Evolutionary conservation across 2,113 vertebrate species (phyloP).

Genomic region (Ictalurus furcatus): DNA sequence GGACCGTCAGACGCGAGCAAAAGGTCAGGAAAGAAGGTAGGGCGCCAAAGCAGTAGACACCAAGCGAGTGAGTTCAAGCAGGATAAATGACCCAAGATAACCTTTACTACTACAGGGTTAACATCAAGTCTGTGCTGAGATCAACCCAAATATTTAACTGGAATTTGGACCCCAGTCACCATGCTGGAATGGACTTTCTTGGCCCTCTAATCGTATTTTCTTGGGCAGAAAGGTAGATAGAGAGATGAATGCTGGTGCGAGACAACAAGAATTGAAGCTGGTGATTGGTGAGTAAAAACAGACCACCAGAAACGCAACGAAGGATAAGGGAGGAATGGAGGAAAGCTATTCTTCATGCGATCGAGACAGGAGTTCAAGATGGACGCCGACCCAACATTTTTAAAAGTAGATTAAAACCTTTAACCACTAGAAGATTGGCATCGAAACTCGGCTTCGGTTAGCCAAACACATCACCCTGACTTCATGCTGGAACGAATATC

Average conservation of each 20-base stretch:
- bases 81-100: neutral
- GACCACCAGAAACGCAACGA: neutral
- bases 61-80: neutral
- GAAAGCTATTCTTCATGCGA: neutral
- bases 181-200: neutral
- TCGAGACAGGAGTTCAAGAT: neutral
- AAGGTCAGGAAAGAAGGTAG: conserved; percentile 15
- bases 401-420: neutral
- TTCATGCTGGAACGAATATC: neutral
- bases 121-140: neutral
- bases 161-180: neutral
- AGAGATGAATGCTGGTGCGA: neutral
- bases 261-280: neutral
- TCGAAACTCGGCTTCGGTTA: neutral
- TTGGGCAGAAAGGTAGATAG: neutral
- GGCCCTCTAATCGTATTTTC: neutral
- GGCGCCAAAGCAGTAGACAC: neutral
- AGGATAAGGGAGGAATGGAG: neutral
- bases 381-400: neutral
- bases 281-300: neutral
- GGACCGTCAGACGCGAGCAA: neutral
- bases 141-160: neutral
- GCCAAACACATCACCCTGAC: neutral
- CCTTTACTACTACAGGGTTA: neutral
- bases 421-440: too few species aligned